Base-by-base conservation (phyloP, 2,888 invertebrate genomes). In the Ganaspis brasiliensis region DNA sequence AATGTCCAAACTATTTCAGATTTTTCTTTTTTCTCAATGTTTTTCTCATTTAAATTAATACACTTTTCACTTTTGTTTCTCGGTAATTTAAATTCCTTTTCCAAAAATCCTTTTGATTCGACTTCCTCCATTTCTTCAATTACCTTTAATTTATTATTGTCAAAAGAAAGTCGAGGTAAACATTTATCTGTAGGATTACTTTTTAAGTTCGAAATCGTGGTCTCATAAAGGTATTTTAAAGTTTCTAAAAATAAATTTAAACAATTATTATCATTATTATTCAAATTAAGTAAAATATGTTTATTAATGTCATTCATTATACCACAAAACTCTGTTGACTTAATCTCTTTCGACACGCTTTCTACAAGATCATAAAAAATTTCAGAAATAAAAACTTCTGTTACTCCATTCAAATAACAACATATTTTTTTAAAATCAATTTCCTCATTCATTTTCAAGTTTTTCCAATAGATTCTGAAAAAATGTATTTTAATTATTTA, bases 111-210 rank as follows among this genome's bases (percentile, higher is more conserved):
- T 2, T 31, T 31, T 4, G 6, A 31, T 4, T 31, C 3, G 2
- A 31, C 2, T 4, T 2, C 31, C 6, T 31, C 31, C 3, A 31
- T 19, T 2, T 52, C 19, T 16, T 52, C 52, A 8, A 52, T 16
- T 19, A 52, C 8, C 16, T 52, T 19, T 19, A 52, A 9, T 2
- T 5, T 19, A 2, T 52, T 19, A 19, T 52, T 78, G 70, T 52
- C 70, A 10, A 24, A 67, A 5, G 8, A 14, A 21, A 67, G n/a
- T 40, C 67, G 40, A n/a, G 67, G 67, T 21, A 67, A 67, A 45
- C 3, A 24, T 45, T 24, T 24, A 14, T 67, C 67, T 14, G 8
- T n/a, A 9, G 14, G 45, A 12, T 52, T 49, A 6, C 6, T 31
- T 10, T 24, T 45, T 16, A 67, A 10, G n/a, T n/a, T 45, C 21